A percentile compares a stretch with the other conserved stretches of the same genome.
Conservation (phyloP, 2,113 vertebrate species). For the Redunca redunca region DNA sequence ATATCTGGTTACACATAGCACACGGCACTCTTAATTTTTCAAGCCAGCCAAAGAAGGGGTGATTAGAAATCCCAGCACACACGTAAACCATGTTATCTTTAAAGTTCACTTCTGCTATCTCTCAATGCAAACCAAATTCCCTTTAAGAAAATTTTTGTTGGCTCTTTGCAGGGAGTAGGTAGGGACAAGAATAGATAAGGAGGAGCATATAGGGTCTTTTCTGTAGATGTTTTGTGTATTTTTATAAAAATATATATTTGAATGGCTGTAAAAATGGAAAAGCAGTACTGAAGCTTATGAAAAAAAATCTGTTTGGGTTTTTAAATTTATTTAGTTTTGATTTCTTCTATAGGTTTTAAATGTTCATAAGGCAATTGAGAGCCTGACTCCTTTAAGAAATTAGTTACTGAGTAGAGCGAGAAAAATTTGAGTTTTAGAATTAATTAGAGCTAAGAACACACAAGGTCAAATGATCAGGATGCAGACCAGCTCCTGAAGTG, state of each 20-base stretch:
- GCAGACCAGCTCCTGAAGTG: background rate
- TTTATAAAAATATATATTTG: background rate
- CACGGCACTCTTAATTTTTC: slow-evolving; percentile 38
- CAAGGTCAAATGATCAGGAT: background rate
- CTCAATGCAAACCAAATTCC: background rate
- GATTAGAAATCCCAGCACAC: background rate
- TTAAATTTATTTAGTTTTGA: slow-evolving; percentile 26
- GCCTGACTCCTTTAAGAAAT: slow-evolving; percentile 4
- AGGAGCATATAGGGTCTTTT: background rate
- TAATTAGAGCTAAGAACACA: background rate
- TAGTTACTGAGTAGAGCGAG: background rate
- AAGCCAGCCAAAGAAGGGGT: background rate
- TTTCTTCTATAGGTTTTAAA: slow-evolving; percentile 17
- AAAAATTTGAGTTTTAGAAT: background rate
- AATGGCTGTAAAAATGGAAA: background rate
- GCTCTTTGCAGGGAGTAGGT: background rate
- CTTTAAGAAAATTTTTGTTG: background rate
- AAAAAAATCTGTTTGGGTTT: background rate
- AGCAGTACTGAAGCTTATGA: background rate
- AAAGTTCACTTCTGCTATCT: background rate
- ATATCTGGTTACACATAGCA: background rate
- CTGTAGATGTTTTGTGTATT: background rate
- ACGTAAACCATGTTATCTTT: background rate
- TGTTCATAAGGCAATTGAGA: background rate
- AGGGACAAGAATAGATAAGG: background rate